These are phyloP conservation scores for Sycophila sp. DNA, from an alignment of 1,140 invertebrate genomes.

Conservation along the genomic window DNA sequence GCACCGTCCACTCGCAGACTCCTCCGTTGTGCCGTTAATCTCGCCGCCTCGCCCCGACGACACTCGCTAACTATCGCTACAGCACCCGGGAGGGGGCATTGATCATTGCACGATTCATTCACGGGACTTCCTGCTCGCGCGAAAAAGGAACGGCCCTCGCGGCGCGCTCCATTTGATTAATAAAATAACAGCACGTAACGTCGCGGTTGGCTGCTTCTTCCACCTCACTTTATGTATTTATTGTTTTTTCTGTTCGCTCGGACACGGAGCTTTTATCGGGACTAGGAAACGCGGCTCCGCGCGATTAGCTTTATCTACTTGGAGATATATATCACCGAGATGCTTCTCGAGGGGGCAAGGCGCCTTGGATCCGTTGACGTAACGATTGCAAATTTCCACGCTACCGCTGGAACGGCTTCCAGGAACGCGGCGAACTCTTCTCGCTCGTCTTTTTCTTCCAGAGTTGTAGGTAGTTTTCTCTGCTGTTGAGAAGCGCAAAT, in stretches of 20 bases:
- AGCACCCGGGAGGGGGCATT: slow-evolving; percentile 48
- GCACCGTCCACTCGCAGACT: too few relatives aligned
- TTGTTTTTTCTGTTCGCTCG: slow-evolving; percentile 36
- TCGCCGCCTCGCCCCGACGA: slow-evolving; percentile 41
- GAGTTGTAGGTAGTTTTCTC: too few relatives aligned
- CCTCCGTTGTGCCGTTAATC: slow-evolving; percentile 43
- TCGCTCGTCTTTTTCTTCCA: too few relatives aligned
- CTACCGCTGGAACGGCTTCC: not conserved
- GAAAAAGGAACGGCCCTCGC: slow-evolving; percentile 41
- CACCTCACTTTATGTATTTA: too few relatives aligned
- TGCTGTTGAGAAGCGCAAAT: too few relatives aligned
- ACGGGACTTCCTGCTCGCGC: too few relatives aligned
- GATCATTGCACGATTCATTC: too few relatives aligned
- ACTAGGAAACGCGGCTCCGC: slow-evolving; percentile 34
- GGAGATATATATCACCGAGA: slow-evolving; percentile 19
- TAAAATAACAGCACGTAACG: slow-evolving; percentile 19
- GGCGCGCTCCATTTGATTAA: slow-evolving; percentile 37
- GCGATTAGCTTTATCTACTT: slow-evolving; percentile 44
- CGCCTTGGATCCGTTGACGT: not conserved
- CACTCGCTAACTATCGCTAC: slow-evolving; percentile 45
- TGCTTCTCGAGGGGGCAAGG: not conserved
- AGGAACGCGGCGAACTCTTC: not conserved
- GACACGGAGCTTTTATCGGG: not conserved
- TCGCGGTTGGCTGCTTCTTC: too few relatives aligned
- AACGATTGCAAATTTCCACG: not conserved